Base-by-base conservation (phyloP, 2,797 vertebrate genomes). In the Typhlichthys eigenmanni region DNA sequence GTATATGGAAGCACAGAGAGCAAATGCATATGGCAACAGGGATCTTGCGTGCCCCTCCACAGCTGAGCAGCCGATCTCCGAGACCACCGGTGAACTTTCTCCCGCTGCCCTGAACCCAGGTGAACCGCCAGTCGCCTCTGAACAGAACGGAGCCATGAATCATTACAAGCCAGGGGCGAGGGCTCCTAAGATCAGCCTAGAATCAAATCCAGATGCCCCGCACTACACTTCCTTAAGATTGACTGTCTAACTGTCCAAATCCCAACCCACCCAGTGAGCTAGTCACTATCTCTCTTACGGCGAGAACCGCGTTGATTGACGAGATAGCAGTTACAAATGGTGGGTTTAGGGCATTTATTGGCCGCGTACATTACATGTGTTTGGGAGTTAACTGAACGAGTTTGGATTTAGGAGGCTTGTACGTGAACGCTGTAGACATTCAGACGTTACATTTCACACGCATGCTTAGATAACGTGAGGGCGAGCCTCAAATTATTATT, bases 161-260 rank as follows among this genome's bases (percentile, higher is more conserved):
- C 88, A 87, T 76, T 81, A 78, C 81, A 69, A 86, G 84, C 79
- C 74, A 83, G 76, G 79, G 81, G 79, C 77, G 85, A 84, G 73
- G 83, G 71, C 68, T 83, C 72, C 13, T 55, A 19, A 81, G 80
- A 86, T 86, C 78, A 76, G 70, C 71, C 66, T 45, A 51, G 81
- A 89, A 91, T 81, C 84, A 87, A 74, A 84, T 84, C 70, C 88
- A 92, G 85, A 90, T 88, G 88, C 62, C 72, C 66, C 24, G 34
- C 69, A 72, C 64, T 19, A 68, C 79, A 81, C 79, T 75, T 84
- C 84, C 74, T 65, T 29, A 60, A 54, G 75, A 66, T 64, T 51
- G 50, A 72, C 76, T 69, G 68, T 76, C 75, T 71, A 72, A 75
- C 50, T 63, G 70, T 64, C 52, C 65, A 75, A 66, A 60, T 74